Percentiles rank a stretch among this genome's conserved stretches.
phyloP scores from a whole-genome alignment of 2,888 invertebrate species.

The Keiferia lycopersicella region DNA sequence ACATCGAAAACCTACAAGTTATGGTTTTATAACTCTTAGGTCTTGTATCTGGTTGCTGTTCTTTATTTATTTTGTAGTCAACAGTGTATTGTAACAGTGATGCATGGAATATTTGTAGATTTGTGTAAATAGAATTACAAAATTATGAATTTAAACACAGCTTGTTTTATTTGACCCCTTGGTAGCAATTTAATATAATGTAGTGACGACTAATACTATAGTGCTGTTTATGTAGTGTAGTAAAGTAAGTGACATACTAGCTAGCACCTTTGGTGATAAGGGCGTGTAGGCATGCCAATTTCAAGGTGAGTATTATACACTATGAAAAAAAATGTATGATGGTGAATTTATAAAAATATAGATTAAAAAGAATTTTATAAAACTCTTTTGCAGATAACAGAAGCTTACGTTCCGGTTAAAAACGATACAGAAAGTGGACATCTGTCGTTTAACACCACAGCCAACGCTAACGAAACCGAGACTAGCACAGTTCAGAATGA shows the following conservation, averaged over 20 bases:
- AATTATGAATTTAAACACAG: slow-evolving; percentile 39
- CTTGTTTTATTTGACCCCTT: slow-evolving; percentile 38
- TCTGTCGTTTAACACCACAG: not conserved
- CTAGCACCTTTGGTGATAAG: too few species aligned
- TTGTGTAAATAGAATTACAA: slow-evolving; percentile 50
- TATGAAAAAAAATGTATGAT: not conserved
- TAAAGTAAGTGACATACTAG: not conserved
- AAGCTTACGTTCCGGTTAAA: slow-evolving; percentile 47
- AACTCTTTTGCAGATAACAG: slow-evolving; percentile 58
- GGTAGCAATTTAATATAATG: not conserved
- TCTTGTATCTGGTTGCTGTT: slow-evolving; percentile 37
- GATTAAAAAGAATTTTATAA: not conserved
- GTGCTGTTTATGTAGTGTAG: not conserved
- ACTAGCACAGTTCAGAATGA: not conserved
- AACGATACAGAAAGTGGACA: slow-evolving; percentile 27
- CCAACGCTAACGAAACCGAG: not conserved
- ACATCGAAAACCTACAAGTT: not conserved
- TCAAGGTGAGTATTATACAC: too few species aligned
- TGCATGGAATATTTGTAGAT: slow-evolving; percentile 42
- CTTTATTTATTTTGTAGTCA: slow-evolving; percentile 51
- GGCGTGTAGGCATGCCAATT: too few species aligned
- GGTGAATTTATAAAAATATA: not conserved
- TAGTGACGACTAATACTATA: not conserved
- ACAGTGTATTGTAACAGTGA: slow-evolving; percentile 38
- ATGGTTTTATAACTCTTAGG: not conserved